Evolutionary conservation across 2,113 vertebrate species (phyloP).

Genomic region (Axis porcinus): DNA sequence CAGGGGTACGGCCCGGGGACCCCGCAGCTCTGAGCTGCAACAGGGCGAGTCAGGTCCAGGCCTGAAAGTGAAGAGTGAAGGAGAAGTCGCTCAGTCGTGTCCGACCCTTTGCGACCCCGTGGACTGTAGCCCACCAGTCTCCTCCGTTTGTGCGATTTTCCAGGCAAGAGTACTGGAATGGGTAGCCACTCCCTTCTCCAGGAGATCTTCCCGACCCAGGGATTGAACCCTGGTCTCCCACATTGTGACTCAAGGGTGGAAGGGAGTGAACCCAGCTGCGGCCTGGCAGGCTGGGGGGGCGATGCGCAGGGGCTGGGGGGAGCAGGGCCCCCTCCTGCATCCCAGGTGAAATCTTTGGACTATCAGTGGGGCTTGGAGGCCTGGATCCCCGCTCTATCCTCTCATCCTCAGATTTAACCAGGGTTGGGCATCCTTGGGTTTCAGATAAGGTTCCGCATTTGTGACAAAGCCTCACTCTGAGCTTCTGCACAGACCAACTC

Average conservation of each 20-base stretch:
- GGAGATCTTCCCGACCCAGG: neutral
- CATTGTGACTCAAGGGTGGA: neutral
- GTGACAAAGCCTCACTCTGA: neutral
- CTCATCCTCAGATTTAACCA: neutral
- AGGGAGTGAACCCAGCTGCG: neutral
- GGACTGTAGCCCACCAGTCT: neutral
- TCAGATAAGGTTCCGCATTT: neutral
- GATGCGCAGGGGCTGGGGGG: neutral
- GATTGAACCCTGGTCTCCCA: neutral
- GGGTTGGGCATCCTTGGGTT: rapidly evolving
- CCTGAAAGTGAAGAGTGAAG: neutral
- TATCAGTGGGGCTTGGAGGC: too few relatives aligned
- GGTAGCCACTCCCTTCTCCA: neutral
- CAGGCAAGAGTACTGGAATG: neutral
- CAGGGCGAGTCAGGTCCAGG: neutral
- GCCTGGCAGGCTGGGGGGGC: neutral
- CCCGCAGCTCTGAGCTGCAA: neutral
- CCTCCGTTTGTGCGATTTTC: neutral
- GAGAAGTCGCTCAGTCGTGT: neutral
- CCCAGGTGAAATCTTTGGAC: rapidly evolving
- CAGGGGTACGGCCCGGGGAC: neutral
- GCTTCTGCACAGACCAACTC: neutral
- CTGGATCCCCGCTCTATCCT: neutral
- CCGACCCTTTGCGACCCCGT: neutral
- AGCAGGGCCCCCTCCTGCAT: neutral